Evolutionary conservation across 2,113 vertebrate species (phyloP), one percentile per base, ranked within the genome.

Genomic region (Synodontis membranacea): DNA sequence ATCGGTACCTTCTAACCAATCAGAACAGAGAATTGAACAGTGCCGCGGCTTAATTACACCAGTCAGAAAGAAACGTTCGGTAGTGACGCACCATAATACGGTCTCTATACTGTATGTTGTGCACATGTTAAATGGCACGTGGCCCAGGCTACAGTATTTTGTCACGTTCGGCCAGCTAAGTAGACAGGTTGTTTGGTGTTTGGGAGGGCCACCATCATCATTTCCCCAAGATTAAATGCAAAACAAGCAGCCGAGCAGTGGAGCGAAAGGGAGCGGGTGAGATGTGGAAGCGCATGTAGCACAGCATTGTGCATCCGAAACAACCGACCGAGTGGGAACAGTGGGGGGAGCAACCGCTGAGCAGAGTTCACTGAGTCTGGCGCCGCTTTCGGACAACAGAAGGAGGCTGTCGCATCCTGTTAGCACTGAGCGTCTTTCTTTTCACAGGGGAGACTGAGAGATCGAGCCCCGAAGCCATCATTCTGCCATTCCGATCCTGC

Each of bases 361-460:
- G 74, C 44, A 83, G 82, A 83, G 88, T 84, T 89, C 86, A 87
- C 31, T 19, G 60, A 86, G 76, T 89, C 87, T 84, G 23, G 68
- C 83, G 84, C 86, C 86, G 88, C 84, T 92, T 88, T 87, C 88
- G 46, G 68, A 86, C 82, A 89, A 89, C 88, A 88, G 87, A 94
- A 91, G 90, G 88, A 80, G 84, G 84, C 76, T 92, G 92, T 94
- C 92, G 92, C 85, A 90, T 90, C 90, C 42, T 84, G 91, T 94
- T 92, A 91, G 85, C n/a, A 85, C 88, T 84, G 85, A 88, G 91
- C n/a, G 14, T 50, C 85, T 86, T 82, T 90, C 86, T 88, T 89
- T 85, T 92, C 88, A 87, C 84, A 86, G 83, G 88, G 87, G 87
- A 90, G 86, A 85, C 25, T 62, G n/a, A 50, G 48, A 84, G 52